Conservation (phyloP, 1,140 invertebrate species). For the Protaetia brevitarsis region DNA sequence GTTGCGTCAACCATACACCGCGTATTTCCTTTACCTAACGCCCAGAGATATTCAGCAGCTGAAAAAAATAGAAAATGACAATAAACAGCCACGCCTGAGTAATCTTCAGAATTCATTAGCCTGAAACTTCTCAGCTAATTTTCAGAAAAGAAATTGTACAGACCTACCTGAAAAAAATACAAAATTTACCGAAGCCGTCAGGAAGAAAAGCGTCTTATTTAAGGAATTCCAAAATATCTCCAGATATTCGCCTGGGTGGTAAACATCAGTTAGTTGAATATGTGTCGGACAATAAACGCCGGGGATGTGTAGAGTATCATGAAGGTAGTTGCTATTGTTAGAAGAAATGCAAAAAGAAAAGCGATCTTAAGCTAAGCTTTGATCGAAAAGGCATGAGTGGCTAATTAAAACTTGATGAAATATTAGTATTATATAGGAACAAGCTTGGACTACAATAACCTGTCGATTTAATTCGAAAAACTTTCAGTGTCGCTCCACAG, state of each 20-base stretch:
- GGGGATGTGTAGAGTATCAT: slow-evolving; percentile 3
- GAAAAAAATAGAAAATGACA: slow-evolving; percentile 45
- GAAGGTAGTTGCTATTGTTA: no score
- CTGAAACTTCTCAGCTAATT: background rate
- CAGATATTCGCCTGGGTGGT: background rate
- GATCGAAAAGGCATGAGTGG: no score
- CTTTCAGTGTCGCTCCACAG: no score
- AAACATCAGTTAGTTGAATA: slow-evolving; percentile 2
- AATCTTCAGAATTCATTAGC: background rate
- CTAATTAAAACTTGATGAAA: no score
- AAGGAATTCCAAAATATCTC: background rate
- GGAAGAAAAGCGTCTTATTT: background rate
- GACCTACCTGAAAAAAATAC: background rate
- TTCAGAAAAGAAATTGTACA: background rate
- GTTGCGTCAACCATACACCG: slow-evolving; percentile 34
- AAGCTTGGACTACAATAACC: no score
- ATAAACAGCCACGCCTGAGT: slow-evolving; percentile 35
- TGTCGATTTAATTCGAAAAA: no score
- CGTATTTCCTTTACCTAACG: slow-evolving; percentile 32
- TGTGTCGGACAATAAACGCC: slow-evolving; percentile 1
- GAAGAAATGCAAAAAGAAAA: no score
- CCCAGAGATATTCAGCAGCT: slow-evolving; percentile 45
- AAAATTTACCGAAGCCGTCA: background rate
- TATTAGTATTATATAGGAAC: no score
- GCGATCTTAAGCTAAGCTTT: no score